A percentile compares a stretch with the other conserved stretches of the same genome.
Conservation (phyloP, 1,140 invertebrate genomes). For the Macrobrachium nipponense region DNA sequence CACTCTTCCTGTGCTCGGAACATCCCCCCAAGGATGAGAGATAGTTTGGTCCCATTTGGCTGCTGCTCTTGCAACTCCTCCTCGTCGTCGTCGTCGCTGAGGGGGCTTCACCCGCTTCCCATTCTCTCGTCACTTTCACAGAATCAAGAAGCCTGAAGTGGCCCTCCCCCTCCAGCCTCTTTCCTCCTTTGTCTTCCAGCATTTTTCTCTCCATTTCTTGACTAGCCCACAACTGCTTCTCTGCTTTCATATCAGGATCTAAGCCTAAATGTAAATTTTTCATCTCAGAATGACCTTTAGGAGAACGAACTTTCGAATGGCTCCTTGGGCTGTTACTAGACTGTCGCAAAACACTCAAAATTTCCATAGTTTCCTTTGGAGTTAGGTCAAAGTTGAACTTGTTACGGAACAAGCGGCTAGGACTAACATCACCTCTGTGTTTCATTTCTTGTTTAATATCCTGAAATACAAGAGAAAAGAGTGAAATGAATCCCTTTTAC, state of each 20-base stretch:
- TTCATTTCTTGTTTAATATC: slow-evolving; percentile 46
- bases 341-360: slow-evolving; percentile 62
- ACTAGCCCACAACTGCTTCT: slow-evolving; percentile 38
- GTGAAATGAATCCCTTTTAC: background rate
- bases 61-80: slow-evolving; percentile 1
- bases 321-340: slow-evolving; percentile 29
- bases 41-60: slow-evolving; percentile 12
- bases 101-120: background rate
- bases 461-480: slow-evolving; percentile 14
- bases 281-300: slow-evolving; percentile 16
- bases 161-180: background rate
- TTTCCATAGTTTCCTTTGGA: slow-evolving; percentile 64
- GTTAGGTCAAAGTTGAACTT: slow-evolving; percentile 64
- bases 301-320: slow-evolving; percentile 23
- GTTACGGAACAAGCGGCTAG: slow-evolving; percentile 35
- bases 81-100: too few species aligned
- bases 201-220: slow-evolving; percentile 12
- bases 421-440: slow-evolving; percentile 39
- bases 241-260: background rate
- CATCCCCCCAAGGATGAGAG: slow-evolving; percentile 3
- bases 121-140: background rate
- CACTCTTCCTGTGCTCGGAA: slow-evolving; percentile 18
- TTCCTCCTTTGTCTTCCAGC: slow-evolving; percentile 26
- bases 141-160: background rate
- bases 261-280: background rate